phyloP scores from a whole-genome alignment of 1,140 invertebrate species.

The Drosophila sp. region DNA sequence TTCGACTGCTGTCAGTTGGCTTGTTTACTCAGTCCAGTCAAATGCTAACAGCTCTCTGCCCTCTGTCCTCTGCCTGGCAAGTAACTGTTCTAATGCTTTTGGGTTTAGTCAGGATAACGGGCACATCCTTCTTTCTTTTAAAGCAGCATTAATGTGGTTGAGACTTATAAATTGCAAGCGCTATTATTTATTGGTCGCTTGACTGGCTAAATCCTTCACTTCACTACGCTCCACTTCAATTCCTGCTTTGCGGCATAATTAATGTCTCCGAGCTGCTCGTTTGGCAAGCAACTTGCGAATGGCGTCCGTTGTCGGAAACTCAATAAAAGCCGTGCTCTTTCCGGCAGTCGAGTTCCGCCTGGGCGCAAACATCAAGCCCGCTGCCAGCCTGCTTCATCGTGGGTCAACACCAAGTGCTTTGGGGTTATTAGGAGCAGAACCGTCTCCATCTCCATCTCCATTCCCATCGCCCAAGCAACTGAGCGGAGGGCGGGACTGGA shows the following conservation, averaged over 20 bases:
- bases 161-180: slow-evolving; percentile 52
- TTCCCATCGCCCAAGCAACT: neutral
- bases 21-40: slow-evolving; percentile 41
- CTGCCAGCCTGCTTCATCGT: slow-evolving; percentile 37
- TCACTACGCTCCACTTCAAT: slow-evolving; percentile 6
- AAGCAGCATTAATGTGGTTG: slow-evolving; percentile 3
- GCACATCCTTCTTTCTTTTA: slow-evolving; percentile 44
- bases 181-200: slow-evolving; percentile 54
- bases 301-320: slow-evolving; percentile 44
- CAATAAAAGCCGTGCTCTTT: slow-evolving; percentile 61
- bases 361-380: slow-evolving; percentile 68
- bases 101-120: slow-evolving; percentile 47
- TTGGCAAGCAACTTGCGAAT: slow-evolving; percentile 28
- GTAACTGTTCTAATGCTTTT: slow-evolving; percentile 64
- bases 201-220: slow-evolving; percentile 25
- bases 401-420: slow-evolving; percentile 48
- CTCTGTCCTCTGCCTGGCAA: slow-evolving; percentile 44
- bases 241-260: slow-evolving; percentile 61
- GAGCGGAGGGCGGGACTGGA: slow-evolving; percentile 27
- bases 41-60: slow-evolving; percentile 8
- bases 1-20: slow-evolving; percentile 35
- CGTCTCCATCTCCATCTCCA: neutral
- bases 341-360: slow-evolving; percentile 53
- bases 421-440: slow-evolving; percentile 17
- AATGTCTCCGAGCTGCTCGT: slow-evolving; percentile 49